Conservation (phyloP, 2,888 invertebrate genomes). For the Agonopterix heracliana region DNA sequence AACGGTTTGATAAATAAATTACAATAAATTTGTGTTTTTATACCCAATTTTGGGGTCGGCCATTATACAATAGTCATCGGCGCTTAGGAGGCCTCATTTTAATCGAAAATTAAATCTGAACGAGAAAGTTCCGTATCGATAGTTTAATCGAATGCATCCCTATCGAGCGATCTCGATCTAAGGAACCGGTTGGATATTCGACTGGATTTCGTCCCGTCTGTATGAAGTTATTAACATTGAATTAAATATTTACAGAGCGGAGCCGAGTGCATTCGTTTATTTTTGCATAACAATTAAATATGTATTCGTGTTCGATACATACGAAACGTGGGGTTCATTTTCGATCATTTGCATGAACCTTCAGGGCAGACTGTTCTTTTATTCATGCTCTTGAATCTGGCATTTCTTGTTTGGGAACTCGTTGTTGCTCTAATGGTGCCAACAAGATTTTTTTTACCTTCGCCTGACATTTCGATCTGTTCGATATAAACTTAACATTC, state of each 20-base stretch:
- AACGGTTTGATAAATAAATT: conserved; percentile 8
- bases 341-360: conserved; percentile 50
- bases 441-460: conserved; percentile 44
- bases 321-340: conserved; percentile 39
- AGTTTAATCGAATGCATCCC: conserved; percentile 42
- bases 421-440: conserved; percentile 47
- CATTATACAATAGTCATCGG: conserved; percentile 9
- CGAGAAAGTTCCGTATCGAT: conserved; percentile 35
- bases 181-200: conserved; percentile 40
- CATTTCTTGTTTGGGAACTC: conserved; percentile 58
- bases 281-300: conserved; percentile 66
- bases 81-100: conserved; percentile 13
- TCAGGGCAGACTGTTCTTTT: conserved; percentile 52
- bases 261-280: conserved; percentile 48
- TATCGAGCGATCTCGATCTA: conserved; percentile 26
- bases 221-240: conserved; percentile 61
- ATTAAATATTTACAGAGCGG: conserved; percentile 58
- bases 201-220: conserved; percentile 27
- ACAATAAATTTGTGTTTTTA: conserved; percentile 4
- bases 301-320: conserved; percentile 35
- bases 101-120: conserved; percentile 39
- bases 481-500: neutral
- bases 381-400: conserved; percentile 59
- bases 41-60: conserved; percentile 1
- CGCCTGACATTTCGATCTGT: conserved; percentile 32